Evolutionary conservation across 1,140 invertebrate genomes (phyloP).

Genomic region (Asobara japonica): DNA sequence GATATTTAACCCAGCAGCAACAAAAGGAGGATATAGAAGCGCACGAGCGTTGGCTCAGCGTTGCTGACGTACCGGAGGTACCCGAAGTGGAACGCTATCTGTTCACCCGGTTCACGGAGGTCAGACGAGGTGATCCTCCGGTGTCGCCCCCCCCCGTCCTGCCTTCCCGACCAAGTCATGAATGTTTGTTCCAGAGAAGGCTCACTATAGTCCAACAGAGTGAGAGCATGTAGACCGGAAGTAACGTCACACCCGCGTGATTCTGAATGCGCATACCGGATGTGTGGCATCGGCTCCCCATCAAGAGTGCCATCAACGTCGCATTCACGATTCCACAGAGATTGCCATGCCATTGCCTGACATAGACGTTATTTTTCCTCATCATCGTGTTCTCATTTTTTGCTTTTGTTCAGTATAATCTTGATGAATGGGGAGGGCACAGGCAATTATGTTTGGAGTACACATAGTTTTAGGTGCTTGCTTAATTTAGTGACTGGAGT

Average conservation of each 20-base stretch:
- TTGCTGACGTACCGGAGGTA: constrained; percentile 20
- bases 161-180: neutral
- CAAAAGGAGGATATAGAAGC: neutral
- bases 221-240: constrained; percentile 66
- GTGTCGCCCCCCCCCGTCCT: neutral
- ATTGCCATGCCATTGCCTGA: constrained; percentile 25
- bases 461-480: too few relatives aligned
- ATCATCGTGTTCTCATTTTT: constrained; percentile 19
- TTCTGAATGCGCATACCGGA: constrained; percentile 69
- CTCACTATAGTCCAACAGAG: constrained; percentile 40
- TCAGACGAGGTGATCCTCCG: constrained; percentile 56
- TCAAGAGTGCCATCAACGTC: constrained; percentile 60
- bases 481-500: too few relatives aligned
- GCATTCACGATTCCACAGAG: constrained; percentile 32
- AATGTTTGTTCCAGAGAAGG: neutral
- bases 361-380: constrained; percentile 18
- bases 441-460: too few relatives aligned
- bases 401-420: constrained; percentile 5
- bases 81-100: constrained; percentile 46
- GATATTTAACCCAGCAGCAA: neutral
- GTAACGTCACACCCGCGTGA: constrained; percentile 67
- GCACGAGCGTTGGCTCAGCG: neutral
- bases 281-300: constrained; percentile 67
- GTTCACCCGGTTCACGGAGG: constrained; percentile 51
- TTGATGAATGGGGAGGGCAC: neutral